These are phyloP conservation scores for Rhea pennata DNA, from an alignment of 2,113 vertebrate species.

Conservation along the genomic window DNA sequence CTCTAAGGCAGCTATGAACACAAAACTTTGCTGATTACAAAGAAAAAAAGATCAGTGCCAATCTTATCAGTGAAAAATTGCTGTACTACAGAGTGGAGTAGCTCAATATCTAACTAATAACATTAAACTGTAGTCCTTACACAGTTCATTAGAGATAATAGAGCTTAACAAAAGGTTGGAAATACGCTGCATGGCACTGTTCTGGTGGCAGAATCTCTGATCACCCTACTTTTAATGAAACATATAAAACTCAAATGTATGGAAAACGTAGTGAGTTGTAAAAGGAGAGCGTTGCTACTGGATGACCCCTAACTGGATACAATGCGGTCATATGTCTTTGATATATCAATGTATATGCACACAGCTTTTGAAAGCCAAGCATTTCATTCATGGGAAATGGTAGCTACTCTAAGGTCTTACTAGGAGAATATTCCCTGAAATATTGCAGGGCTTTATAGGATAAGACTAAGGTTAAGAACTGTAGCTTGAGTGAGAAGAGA, in stretches of 20 bases:
- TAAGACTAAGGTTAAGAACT: not conserved
- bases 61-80: slow-evolving; percentile 12
- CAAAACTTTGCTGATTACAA: slow-evolving; percentile 1
- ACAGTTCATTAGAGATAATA: not conserved
- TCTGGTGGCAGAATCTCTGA: not conserved
- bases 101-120: slow-evolving; percentile 3
- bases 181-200: not conserved
- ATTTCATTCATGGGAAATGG: not conserved
- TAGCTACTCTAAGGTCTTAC: not conserved
- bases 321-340: not conserved
- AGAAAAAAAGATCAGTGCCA: slow-evolving; percentile 18
- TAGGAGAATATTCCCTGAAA: not conserved
- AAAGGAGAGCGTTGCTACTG: not conserved
- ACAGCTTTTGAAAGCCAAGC: not conserved
- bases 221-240: not conserved
- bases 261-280: not conserved
- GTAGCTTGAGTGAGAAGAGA: not conserved
- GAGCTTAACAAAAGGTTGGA: not conserved
- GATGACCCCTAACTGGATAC: not conserved
- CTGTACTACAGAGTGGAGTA: not conserved
- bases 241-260: not conserved
- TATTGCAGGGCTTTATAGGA: not conserved
- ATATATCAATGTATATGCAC: not conserved
- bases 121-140: not conserved
- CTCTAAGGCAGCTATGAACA: slow-evolving; percentile 61